A percentile compares a stretch with the other conserved stretches of the same genome.
These are phyloP conservation scores for Monopis laevigella DNA, from an alignment of 2,888 invertebrate genomes.

Conservation along the genomic window DNA sequence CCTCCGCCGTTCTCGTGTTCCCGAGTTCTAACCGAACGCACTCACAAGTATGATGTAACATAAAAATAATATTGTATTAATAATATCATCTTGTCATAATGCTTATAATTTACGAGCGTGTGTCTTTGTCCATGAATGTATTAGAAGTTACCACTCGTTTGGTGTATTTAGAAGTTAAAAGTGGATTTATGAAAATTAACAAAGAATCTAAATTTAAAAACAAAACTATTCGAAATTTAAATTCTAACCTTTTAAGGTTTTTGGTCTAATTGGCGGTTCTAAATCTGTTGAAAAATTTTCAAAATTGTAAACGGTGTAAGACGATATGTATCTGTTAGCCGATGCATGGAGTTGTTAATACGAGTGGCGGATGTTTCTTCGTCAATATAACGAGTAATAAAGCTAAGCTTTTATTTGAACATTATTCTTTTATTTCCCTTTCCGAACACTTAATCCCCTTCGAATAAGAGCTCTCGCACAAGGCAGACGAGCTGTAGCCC, in stretches of 20 bases:
- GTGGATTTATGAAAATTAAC: conserved; percentile 42
- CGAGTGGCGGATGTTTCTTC: conserved; percentile 67
- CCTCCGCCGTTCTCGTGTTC: too few relatives aligned
- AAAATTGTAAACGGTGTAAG: conserved; percentile 34
- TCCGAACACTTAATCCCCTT: too few relatives aligned
- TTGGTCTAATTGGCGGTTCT: conserved; percentile 48
- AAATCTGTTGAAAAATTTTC: conserved; percentile 51
- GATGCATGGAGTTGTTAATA: conserved; percentile 56
- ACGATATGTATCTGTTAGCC: conserved; percentile 45
- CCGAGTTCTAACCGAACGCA: too few relatives aligned
- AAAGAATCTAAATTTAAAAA: conserved; percentile 44
- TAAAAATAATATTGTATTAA: conserved; percentile 26
- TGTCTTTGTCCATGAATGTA: conserved; percentile 67
- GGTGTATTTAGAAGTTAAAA: conserved; percentile 58
- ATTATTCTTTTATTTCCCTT: conserved; percentile 49
- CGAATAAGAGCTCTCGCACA: too few relatives aligned
- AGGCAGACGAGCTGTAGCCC: too few relatives aligned
- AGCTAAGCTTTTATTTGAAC: conserved; percentile 80
- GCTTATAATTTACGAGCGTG: conserved; percentile 68
- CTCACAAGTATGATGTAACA: background rate
- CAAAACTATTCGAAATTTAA: conserved; percentile 22
- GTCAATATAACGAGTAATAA: conserved; percentile 78
- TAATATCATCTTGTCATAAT: conserved; percentile 68
- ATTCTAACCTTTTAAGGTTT: conserved; percentile 32
- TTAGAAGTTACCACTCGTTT: conserved; percentile 58